These are phyloP conservation scores for Dromius quadrimaculatus DNA, from an alignment of 2,888 invertebrate species.

Conservation along the genomic window DNA sequence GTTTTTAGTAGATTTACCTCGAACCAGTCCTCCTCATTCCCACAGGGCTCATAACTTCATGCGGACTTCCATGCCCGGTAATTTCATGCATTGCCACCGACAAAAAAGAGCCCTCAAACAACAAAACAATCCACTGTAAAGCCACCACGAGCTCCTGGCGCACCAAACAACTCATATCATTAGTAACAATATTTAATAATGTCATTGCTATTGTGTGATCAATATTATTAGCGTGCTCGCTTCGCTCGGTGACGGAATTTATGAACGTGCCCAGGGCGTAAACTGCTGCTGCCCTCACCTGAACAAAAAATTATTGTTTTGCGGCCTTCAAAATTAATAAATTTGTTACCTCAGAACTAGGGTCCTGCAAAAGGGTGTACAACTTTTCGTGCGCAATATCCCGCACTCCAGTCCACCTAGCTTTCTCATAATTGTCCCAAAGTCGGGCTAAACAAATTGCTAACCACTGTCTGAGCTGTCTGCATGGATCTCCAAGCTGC, in stretches of 20 bases:
- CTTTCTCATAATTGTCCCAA: conserved; percentile 90
- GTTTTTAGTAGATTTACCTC: conserved; percentile 21
- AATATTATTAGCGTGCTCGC: conserved; percentile 93
- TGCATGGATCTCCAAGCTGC: conserved; percentile 80
- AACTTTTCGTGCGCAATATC: conserved; percentile 98
- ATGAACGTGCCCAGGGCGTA: conserved; percentile 96
- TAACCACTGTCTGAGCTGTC: conserved; percentile 86
- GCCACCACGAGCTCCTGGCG: conserved; percentile 89
- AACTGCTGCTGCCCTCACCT: conserved; percentile 92
- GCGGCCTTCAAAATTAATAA: neutral
- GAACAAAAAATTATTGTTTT: conserved; percentile 44
- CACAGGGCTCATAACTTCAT: conserved; percentile 59
- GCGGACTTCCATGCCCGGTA: conserved; percentile 43
- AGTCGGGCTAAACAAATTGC: conserved; percentile 91
- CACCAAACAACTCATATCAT: conserved; percentile 89
- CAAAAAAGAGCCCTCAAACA: conserved; percentile 90
- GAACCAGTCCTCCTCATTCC: conserved; percentile 66
- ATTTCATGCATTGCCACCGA: conserved; percentile 78
- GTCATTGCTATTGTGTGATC: conserved; percentile 93
- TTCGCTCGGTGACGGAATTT: conserved; percentile 84
- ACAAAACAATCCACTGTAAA: conserved; percentile 85
- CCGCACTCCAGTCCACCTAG: conserved; percentile 94
- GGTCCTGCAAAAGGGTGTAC: conserved; percentile 82
- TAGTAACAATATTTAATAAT: conserved; percentile 80
- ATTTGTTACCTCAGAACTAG: conserved; percentile 82